phyloP scores from a whole-genome alignment of 2,797 vertebrate genomes.

The Peromyscus aztecus region DNA sequence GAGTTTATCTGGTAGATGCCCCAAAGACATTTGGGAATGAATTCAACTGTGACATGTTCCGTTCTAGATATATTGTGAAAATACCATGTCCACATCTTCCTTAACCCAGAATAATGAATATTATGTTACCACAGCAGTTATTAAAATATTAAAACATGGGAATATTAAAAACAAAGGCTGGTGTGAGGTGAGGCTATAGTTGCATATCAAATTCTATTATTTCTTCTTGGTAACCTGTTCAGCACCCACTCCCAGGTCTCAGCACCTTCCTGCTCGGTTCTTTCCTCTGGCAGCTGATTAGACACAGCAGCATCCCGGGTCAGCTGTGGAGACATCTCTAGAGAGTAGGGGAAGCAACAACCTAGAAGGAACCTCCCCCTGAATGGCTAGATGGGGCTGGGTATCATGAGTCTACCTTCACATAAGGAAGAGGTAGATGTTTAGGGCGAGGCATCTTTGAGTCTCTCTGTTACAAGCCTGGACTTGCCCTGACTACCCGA shows the following conservation, averaged over 20 bases:
- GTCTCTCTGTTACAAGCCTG: not conserved
- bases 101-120: not conserved
- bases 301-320: not conserved
- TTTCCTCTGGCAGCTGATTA: not conserved
- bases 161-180: slow-evolving; percentile 17
- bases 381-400: not conserved
- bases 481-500: not conserved
- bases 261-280: not conserved
- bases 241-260: not conserved
- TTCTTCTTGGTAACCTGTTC: not conserved
- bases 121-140: not conserved
- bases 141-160: not conserved
- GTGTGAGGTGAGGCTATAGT: not conserved
- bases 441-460: not conserved
- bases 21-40: not conserved
- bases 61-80: not conserved
- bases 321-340: not conserved
- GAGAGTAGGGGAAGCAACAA: not conserved
- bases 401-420: not conserved
- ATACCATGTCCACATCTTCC: not conserved
- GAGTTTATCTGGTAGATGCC: not conserved
- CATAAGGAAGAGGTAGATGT: not conserved
- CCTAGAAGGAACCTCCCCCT: not conserved
- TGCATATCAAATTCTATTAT: not conserved
- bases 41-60: not conserved